phyloP scores from a whole-genome alignment of 2,797 vertebrate species.

The Synanceia verrucosa region DNA sequence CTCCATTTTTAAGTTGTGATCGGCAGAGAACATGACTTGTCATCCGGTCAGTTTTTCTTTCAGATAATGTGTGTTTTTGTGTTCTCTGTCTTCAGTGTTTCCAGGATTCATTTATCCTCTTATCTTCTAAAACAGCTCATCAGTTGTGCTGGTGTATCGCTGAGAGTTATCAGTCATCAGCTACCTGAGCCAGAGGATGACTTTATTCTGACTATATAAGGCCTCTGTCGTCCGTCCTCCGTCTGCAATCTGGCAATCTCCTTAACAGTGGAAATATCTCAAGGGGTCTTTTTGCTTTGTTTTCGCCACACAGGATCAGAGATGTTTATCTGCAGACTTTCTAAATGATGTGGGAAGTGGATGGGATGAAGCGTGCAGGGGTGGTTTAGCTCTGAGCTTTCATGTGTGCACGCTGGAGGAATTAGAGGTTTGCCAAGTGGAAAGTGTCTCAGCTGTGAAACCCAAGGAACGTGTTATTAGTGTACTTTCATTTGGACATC shows the following conservation, averaged over 20 bases:
- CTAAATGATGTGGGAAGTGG: slow-evolving; percentile 19
- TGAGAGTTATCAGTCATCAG: not conserved
- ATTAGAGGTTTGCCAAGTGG: slow-evolving; percentile 21
- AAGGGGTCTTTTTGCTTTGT: slow-evolving; percentile 37
- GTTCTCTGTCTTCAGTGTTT: not conserved
- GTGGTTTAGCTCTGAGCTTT: not conserved
- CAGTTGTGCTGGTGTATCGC: slow-evolving; percentile 27
- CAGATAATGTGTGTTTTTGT: slow-evolving; percentile 1
- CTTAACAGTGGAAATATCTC: slow-evolving; percentile 45
- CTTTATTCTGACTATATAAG: slow-evolving; percentile 67
- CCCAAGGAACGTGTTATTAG: not conserved
- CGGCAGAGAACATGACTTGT: slow-evolving; percentile 22
- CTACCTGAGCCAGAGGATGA: slow-evolving; percentile 29
- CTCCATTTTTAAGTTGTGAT: slow-evolving; percentile 19
- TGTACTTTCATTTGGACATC: not conserved
- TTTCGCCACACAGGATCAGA: slow-evolving; percentile 25
- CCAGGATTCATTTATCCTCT: slow-evolving; percentile 33
- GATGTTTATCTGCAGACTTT: slow-evolving; percentile 41
- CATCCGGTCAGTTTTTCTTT: slow-evolving; percentile 48
- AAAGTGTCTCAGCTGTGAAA: slow-evolving; percentile 5
- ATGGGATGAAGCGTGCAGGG: not conserved
- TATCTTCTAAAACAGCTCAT: slow-evolving; percentile 19
- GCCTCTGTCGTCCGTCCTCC: slow-evolving; percentile 28
- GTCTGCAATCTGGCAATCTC: slow-evolving; percentile 29
- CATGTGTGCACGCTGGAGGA: slow-evolving; percentile 8